Evolutionary conservation across 1,140 invertebrate species (phyloP).

Genomic region (Drosophila lacertosa): DNA sequence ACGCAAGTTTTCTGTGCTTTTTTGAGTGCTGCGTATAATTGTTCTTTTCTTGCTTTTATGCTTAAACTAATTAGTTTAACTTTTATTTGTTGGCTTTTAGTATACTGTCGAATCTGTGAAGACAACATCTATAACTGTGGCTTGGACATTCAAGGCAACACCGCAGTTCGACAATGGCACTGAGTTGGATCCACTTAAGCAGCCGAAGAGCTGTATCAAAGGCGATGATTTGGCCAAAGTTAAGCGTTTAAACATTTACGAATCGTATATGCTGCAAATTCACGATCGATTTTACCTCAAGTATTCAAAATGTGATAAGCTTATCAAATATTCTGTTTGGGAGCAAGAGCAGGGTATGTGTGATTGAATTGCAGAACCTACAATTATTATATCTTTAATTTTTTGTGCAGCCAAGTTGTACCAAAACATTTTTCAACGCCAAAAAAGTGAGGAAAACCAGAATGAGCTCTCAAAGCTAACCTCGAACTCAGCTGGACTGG

Average conservation of each 20-base stretch:
- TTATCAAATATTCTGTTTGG: slow-evolving; percentile 86
- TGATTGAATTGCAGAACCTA: no score
- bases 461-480: slow-evolving; percentile 24
- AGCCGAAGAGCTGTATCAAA: slow-evolving; percentile 88
- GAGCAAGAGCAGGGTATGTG: slow-evolving; percentile 85
- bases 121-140: slow-evolving; percentile 88
- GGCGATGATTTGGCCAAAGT: slow-evolving; percentile 91
- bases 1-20: no score
- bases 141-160: slow-evolving; percentile 92
- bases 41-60: not conserved
- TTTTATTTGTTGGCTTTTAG: slow-evolving; percentile 60
- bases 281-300: slow-evolving; percentile 91
- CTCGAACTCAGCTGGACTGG: not conserved
- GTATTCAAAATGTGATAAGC: slow-evolving; percentile 85
- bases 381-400: not conserved
- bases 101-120: slow-evolving; percentile 87
- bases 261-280: slow-evolving; percentile 94
- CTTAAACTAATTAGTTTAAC: no score
- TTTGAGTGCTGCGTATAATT: no score
- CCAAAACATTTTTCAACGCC: slow-evolving; percentile 43
- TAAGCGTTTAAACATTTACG: slow-evolving; percentile 92
- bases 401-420: slow-evolving; percentile 41
- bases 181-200: slow-evolving; percentile 85
- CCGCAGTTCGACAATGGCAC: slow-evolving; percentile 85
- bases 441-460: slow-evolving; percentile 29